Evolutionary conservation across 2,797 vertebrate genomes (phyloP).

Genomic region (Microhierax caerulescens): DNA sequence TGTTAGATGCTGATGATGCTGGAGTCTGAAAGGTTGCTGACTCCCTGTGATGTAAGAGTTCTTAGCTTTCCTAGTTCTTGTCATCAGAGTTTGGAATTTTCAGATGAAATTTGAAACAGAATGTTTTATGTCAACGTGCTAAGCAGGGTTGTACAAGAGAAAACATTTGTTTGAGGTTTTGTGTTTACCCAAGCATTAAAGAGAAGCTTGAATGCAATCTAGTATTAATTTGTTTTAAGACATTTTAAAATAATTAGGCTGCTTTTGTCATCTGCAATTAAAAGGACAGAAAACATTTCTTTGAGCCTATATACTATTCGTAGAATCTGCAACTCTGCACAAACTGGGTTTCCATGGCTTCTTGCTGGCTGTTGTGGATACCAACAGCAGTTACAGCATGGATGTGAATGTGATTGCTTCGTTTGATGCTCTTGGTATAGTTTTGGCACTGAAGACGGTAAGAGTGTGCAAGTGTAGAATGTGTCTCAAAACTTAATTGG

Average conservation of each 20-base stretch:
- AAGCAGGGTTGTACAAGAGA: neutral
- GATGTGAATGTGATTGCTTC: neutral
- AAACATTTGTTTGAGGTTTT: neutral
- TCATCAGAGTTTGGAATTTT: neutral
- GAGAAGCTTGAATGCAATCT: neutral
- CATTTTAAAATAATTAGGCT: neutral
- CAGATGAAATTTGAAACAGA: neutral
- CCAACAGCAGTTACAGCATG: neutral
- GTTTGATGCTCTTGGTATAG: neutral
- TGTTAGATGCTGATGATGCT: neutral
- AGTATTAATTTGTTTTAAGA: neutral
- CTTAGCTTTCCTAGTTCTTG: neutral
- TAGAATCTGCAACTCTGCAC: neutral
- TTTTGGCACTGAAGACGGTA: neutral
- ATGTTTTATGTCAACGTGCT: accelerated
- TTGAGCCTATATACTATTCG: neutral
- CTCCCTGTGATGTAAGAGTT: neutral
- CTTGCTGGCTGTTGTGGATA: accelerated
- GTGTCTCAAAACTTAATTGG: neutral
- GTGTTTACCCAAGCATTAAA: neutral
- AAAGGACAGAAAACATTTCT: neutral
- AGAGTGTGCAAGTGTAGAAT: neutral
- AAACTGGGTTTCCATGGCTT: neutral
- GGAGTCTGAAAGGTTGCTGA: neutral
- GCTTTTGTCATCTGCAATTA: neutral